Evolutionary conservation across 2,888 invertebrate genomes (phyloP), one percentile per base, ranked within the genome.

Genomic region (Epiblema foenella): DNA sequence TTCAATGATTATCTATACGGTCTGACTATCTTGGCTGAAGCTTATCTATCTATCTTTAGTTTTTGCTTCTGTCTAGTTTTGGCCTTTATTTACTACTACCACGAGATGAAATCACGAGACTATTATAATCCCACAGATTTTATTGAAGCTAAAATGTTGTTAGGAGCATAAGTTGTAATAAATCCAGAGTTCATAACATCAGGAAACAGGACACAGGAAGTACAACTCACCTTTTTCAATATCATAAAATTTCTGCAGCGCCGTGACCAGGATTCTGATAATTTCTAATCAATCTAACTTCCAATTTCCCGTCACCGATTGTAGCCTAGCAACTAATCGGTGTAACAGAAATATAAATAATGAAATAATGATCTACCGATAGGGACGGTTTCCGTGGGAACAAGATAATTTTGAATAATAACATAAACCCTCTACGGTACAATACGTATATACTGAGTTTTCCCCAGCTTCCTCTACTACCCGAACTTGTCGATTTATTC

Each of bases 241-340:
- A 33, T 5, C 8, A 1, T 8, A 3, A 0, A 33, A 56, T 59
- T 52, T 58, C 37, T 5, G 7, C 33, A 37, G n/a, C 20, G 24
- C 37, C 58, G 9, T 18, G 33, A 49, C 29, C 46, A 67, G 66
- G 52, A 52, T 57, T 57, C 46, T 17, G 59, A 24, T 18, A 63
- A 63, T 63, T 63, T 39, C 49, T 57, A 18, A 69, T 58, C 39
- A 63, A 64, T 51, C 37, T 58, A 51, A 64, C 58, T 58, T 51
- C 49, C 49, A 57, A 37, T 56, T 51, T 18, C n/a, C 57, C 57
- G 63, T 33, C 63, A 37, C 57, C 42, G 69, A 58, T 69, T 58
- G 69, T 69, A 58, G 58, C 69, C 7, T 64, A 64, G 69, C 69
- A 69, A 64, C 69, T 64, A 69, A 69, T 69, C 58, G 64, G 51